Percentiles rank a stretch among this genome's conserved stretches.
Conservation (phyloP, 1,140 invertebrate species). For the Drusus annulatus region DNA sequence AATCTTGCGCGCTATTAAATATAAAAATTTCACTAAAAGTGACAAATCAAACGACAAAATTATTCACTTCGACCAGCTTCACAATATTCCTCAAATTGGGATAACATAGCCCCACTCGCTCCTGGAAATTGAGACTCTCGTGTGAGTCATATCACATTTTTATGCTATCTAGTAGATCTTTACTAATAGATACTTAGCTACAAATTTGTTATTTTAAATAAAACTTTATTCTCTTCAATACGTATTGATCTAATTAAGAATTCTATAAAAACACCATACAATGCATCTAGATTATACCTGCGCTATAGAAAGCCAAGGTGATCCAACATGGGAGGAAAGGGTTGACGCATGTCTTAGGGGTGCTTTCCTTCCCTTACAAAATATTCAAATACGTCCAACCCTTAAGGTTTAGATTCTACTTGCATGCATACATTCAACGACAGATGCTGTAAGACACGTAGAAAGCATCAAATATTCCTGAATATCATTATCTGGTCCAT, state of each 20-base stretch:
- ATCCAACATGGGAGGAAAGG: slow-evolving; percentile 10
- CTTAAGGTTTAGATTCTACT: neutral
- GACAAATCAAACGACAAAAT: too few relatives aligned
- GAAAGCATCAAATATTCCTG: neutral
- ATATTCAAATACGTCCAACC: slow-evolving; percentile 24
- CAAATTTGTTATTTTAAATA: too few relatives aligned
- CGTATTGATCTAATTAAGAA: slow-evolving; percentile 18
- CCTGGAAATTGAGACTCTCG: too few relatives aligned
- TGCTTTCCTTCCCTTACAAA: neutral
- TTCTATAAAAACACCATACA: neutral
- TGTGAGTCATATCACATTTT: too few relatives aligned
- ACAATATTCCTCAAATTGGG: too few relatives aligned
- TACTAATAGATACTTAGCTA: too few relatives aligned
- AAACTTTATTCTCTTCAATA: neutral
- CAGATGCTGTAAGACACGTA: slow-evolving; percentile 9
- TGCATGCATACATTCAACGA: neutral
- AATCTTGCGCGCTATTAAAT: too few relatives aligned
- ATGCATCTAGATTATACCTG: neutral
- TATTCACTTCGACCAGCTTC: too few relatives aligned
- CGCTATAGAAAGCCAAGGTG: neutral
- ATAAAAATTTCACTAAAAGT: too few relatives aligned
- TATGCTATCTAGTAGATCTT: too few relatives aligned
- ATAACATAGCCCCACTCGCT: too few relatives aligned
- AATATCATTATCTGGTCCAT: neutral
- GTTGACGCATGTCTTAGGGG: slow-evolving; percentile 38